phyloP scores from a whole-genome alignment of 2,113 vertebrate species.

The Prolemur simus region DNA sequence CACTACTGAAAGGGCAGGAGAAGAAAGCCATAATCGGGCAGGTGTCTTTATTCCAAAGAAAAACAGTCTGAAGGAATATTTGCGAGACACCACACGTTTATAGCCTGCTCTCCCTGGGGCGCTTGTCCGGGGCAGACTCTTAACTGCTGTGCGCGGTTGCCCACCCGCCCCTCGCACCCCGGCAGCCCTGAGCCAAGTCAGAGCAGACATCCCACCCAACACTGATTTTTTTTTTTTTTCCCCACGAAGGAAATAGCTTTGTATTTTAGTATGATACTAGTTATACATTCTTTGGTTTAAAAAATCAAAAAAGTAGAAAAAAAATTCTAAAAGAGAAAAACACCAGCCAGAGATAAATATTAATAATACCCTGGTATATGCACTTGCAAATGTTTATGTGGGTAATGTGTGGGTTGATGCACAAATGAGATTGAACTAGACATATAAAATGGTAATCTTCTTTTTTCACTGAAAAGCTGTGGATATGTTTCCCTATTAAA shows the following conservation, averaged over 20 bases:
- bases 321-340: not conserved
- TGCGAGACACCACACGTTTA: slow-evolving; percentile 77
- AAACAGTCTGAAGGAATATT: slow-evolving; percentile 83
- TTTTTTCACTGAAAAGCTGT: not conserved
- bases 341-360: not conserved
- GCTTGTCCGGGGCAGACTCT: slow-evolving; percentile 53
- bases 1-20: slow-evolving; percentile 81
- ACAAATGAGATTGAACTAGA: not conserved
- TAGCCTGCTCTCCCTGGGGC: slow-evolving; percentile 73
- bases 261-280: not conserved
- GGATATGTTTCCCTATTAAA: not conserved
- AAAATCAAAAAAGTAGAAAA: not conserved
- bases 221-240: not conserved
- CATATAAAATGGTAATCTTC: not conserved
- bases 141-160: not conserved
- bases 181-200: not conserved
- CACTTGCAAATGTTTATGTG: not conserved
- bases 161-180: fast-evolving
- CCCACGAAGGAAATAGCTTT: not conserved
- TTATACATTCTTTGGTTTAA: slow-evolving; percentile 28
- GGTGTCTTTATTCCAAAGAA: slow-evolving; percentile 86
- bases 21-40: slow-evolving; percentile 83
- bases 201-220: not conserved
- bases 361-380: not conserved
- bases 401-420: not conserved